Conservation (phyloP, 2,797 vertebrate genomes). For the Furcifer pardalis region DNA sequence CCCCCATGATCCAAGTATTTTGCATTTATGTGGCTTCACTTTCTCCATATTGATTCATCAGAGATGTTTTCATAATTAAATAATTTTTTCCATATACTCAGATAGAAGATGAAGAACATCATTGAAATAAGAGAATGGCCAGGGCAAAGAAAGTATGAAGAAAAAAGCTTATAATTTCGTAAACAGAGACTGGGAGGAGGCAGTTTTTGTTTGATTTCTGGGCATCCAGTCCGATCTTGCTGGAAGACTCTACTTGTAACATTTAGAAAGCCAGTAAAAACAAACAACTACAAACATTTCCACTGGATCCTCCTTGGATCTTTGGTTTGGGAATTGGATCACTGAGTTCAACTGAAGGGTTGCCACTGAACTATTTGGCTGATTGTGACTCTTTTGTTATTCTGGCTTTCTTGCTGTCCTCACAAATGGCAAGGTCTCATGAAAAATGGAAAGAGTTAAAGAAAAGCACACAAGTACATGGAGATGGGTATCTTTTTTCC, state of each 20-base stretch:
- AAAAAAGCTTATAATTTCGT: constrained; percentile 78
- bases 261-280: constrained; percentile 45
- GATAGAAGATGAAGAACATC: constrained; percentile 70
- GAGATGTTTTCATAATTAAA: constrained; percentile 74
- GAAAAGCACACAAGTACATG: not conserved
- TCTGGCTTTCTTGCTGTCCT: not conserved
- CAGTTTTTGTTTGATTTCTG: constrained; percentile 66
- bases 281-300: constrained; percentile 61
- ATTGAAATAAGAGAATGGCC: constrained; percentile 75
- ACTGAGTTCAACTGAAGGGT: constrained; percentile 29
- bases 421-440: not conserved
- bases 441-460: constrained; percentile 24
- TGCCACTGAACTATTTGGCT: not conserved
- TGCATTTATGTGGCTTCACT: constrained; percentile 45
- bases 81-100: constrained; percentile 75
- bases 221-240: constrained; percentile 64
- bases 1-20: constrained; percentile 64
- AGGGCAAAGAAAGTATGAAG: constrained; percentile 69
- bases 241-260: constrained; percentile 60
- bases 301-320: constrained; percentile 27
- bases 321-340: constrained; percentile 6
- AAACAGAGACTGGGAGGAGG: constrained; percentile 77
- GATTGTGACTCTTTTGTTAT: not conserved
- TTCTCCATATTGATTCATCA: constrained; percentile 69
- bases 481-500: not conserved